A percentile compares a stretch with the other conserved stretches of the same genome.
These are phyloP conservation scores for Drosophila paulistorum DNA, from an alignment of 1,140 invertebrate species.

Conservation along the genomic window DNA sequence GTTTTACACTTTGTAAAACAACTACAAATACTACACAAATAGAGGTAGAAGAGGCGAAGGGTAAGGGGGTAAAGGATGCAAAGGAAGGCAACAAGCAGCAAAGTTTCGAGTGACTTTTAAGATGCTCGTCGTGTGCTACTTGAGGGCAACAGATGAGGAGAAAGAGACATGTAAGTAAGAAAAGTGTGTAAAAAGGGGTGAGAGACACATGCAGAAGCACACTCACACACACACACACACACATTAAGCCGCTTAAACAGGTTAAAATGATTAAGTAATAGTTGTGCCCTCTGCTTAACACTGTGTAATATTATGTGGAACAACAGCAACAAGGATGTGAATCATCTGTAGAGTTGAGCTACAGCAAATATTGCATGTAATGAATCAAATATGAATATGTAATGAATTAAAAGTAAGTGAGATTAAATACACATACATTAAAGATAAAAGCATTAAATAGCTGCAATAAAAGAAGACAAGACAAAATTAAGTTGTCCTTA, in stretches of 20 bases:
- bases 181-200: constrained; percentile 1
- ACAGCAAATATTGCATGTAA: neutral
- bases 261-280: constrained; percentile 79
- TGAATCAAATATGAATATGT: neutral
- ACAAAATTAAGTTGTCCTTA: too few relatives aligned
- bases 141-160: constrained; percentile 34
- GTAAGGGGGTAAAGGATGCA: neutral
- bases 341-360: neutral
- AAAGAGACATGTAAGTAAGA: too few relatives aligned
- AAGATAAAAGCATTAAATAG: too few relatives aligned
- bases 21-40: constrained; percentile 7
- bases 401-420: neutral
- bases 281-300: constrained; percentile 67
- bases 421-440: too few relatives aligned
- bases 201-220: constrained; percentile 5
- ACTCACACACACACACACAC: constrained; percentile 18
- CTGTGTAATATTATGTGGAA: constrained; percentile 62
- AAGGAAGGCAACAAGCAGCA: constrained; percentile 9
- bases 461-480: too few relatives aligned
- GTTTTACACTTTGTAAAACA: constrained; percentile 55
- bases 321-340: constrained; percentile 26
- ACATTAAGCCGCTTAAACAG: constrained; percentile 77
- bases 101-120: constrained; percentile 57
- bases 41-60: neutral
- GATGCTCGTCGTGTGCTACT: constrained; percentile 49